A percentile compares a stretch with the other conserved stretches of the same genome.
Evolutionary conservation across 2,113 vertebrate species (phyloP).

Genomic region (Tupaia chinensis): DNA sequence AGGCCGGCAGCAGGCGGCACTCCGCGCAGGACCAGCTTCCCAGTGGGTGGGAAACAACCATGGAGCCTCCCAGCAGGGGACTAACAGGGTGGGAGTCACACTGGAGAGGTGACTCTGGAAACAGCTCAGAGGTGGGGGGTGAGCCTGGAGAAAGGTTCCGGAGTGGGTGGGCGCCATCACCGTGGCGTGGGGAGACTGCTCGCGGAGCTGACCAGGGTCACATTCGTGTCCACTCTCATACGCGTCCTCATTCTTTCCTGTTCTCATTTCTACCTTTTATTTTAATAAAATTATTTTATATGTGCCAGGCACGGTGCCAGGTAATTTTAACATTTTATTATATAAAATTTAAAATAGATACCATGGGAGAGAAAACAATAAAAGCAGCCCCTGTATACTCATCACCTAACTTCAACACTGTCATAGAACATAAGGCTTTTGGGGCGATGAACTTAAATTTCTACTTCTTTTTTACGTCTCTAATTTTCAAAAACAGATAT

Average conservation of each 20-base stretch:
- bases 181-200: no score
- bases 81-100: no score
- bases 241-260: neutral
- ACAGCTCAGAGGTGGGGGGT: no score
- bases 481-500: neutral
- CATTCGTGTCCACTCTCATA: neutral
- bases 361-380: neutral
- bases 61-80: no score
- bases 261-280: neutral
- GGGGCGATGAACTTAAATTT: neutral
- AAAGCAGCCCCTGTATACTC: neutral
- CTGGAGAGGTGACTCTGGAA: no score
- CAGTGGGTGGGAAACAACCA: no score
- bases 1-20: no score
- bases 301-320: neutral
- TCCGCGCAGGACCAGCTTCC: no score
- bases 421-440: neutral
- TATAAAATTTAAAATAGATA: neutral
- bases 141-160: no score
- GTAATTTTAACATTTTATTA: neutral
- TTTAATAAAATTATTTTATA: constrained; percentile 18
- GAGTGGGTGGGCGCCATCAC: no score
- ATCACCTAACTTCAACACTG: neutral
- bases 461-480: neutral
- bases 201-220: neutral